Evolutionary conservation across 2,113 vertebrate species (phyloP), one percentile per base, ranked within the genome.

Genomic region (Embiotoca jacksoni): DNA sequence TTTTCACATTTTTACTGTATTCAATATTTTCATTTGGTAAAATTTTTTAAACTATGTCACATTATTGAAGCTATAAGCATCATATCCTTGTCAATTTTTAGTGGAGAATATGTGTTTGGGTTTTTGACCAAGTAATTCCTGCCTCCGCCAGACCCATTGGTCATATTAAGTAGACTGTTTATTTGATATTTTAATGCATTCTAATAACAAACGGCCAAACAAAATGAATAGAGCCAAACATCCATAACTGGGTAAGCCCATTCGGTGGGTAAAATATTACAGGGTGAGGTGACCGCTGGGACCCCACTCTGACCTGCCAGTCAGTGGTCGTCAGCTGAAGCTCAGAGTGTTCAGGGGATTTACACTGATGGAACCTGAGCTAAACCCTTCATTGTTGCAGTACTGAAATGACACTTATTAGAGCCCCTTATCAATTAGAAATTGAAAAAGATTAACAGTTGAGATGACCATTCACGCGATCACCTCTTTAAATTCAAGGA

Each of bases 321-420:
- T 54, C 35, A 46, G 44, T 56, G 55, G 74, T 15, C 41, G 30
- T 82, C 69, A 78, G 50, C 68, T 82, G 78, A 74, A 14, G 6
- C 49, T 74, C 39, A 54, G 32, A 10, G 36, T 76, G 30, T 83
- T 83, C 30, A 53, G 7, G 7, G 62, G 56, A 73, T 84, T 76
- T 82, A 55, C 69, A 49, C n/a, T 59, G 56, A 67, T 31, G 50
- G 49, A 72, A 72, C 84, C 62, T 72, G 72, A 80, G 59, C 39
- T 69, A 64, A 80, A 68, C 65, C 30, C 35, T 50, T 14, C 47
- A 30, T 7, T 73, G 47, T 16, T 53, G 55, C 49, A 23, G 31
- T 49, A 55, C 10, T 66, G 14, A 72, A 67, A 31, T 9, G 5
- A 52, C 56, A 75, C 56, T 66, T 74, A 16, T 81, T 87, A 52